phyloP scores from a whole-genome alignment of 2,797 vertebrate genomes.

The Trematomus bernacchii region DNA sequence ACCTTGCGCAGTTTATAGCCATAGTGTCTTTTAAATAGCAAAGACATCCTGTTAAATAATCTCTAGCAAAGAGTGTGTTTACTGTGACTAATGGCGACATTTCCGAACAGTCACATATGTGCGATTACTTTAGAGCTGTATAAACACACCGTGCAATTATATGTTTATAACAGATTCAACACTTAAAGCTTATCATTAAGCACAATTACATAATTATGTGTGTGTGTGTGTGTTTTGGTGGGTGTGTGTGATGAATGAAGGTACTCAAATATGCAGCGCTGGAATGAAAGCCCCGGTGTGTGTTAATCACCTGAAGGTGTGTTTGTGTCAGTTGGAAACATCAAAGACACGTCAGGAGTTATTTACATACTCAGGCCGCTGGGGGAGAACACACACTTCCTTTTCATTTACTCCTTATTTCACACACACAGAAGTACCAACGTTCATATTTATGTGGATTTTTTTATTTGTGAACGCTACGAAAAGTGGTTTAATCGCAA shows the following conservation, averaged over 20 bases:
- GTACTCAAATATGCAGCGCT: constrained; percentile 33
- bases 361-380: constrained; percentile 39
- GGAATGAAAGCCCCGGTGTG: constrained; percentile 21
- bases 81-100: neutral
- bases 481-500: constrained; percentile 6
- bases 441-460: neutral
- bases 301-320: constrained; percentile 51
- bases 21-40: no score
- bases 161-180: constrained; percentile 16
- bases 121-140: constrained; percentile 15
- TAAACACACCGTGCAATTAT: constrained; percentile 13
- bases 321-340: constrained; percentile 21
- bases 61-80: no score
- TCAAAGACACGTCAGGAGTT: constrained; percentile 42
- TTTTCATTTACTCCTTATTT: constrained; percentile 6
- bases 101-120: neutral
- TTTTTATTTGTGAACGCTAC: constrained; percentile 6
- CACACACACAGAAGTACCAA: neutral
- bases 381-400: constrained; percentile 21
- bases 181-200: constrained; percentile 8
- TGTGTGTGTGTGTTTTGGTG: neutral
- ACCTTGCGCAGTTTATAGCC: no score
- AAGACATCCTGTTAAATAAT: no score
- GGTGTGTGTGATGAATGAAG: constrained; percentile 51
- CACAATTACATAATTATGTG: constrained; percentile 1